Base-by-base conservation (phyloP, 2,113 vertebrate genomes). In the Limanda limanda region DNA sequence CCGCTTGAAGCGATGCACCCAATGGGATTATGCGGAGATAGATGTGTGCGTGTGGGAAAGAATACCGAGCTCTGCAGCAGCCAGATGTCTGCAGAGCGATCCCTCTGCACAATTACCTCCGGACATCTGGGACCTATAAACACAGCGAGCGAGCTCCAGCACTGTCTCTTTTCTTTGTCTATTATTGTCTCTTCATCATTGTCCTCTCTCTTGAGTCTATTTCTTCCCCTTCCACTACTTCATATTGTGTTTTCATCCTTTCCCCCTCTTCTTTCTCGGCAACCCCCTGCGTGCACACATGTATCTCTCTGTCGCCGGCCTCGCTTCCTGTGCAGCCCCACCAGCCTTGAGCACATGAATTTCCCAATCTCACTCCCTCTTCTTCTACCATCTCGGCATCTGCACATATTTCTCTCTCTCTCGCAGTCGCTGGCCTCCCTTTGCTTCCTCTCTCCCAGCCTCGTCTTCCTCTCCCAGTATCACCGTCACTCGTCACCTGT, bases 61-160 rank as follows among this genome's bases (percentile, higher is more conserved):
- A 84, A 81, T 78, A 86, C 48, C 52, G 83, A 86, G 82, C 85
- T 74, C 62, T 88, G 68, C 51, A 45, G 88, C 81, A 78, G 81
- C 89, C 90, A 92, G 88, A 93, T 92, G 91, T 91, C 87, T 89
- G 84, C 85, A 82, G 69, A 86, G 70, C 85, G 83, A 91, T 91
- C 90, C 89, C 91, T 89, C 76, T 82, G 79, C 83, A 86, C 90
- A 89, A 91, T 92, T 93, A 92, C 89, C 89, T 91, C 82, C 71
- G 76, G 89, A 92, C 90, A 92, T 92, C 92, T 92, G 91, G 90
- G 90, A 85, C 78, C 85, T 78, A 88, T 89, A 90, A 91, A 86
- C 86, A 89, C 81, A 66, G 74, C 10, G 0, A 79, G 61, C 21
- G 1, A 71, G 60, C 73, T 70, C 45, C 25, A 42, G 56, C 76